Evolutionary conservation across 2,797 vertebrate species (phyloP).

Genomic region (Arctocebus calabarensis): DNA sequence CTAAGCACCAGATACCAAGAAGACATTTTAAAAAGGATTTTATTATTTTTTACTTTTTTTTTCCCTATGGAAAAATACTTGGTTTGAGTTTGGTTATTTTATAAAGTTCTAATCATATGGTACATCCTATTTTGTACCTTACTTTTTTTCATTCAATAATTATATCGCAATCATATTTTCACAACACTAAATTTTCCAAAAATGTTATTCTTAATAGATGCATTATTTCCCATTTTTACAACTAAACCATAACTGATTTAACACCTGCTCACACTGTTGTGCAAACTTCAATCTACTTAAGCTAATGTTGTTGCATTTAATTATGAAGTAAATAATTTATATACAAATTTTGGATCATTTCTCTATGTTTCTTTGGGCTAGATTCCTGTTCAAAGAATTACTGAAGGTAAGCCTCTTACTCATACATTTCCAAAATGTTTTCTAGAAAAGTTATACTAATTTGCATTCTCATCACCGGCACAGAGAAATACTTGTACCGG

Average conservation of each 20-base stretch:
- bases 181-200: not conserved
- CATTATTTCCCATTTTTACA: not conserved
- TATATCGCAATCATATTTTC: not conserved
- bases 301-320: not conserved
- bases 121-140: not conserved
- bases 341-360: not conserved
- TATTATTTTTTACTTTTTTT: not conserved
- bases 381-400: not conserved
- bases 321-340: not conserved
- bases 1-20: not conserved
- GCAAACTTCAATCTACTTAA: not conserved
- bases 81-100: conserved; percentile 22
- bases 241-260: not conserved
- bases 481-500: too few species aligned
- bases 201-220: not conserved
- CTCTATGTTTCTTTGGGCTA: not conserved
- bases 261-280: not conserved
- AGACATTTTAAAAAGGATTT: not conserved
- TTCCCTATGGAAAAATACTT: not conserved
- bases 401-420: not conserved
- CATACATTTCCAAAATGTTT: not conserved
- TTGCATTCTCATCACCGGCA: too few species aligned
- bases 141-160: conserved; percentile 10
- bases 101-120: conserved; percentile 14
- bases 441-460: not conserved